These are phyloP conservation scores for Enteromius thamalakanensis DNA, from an alignment of 2,797 vertebrate species.

Conservation along the genomic window DNA sequence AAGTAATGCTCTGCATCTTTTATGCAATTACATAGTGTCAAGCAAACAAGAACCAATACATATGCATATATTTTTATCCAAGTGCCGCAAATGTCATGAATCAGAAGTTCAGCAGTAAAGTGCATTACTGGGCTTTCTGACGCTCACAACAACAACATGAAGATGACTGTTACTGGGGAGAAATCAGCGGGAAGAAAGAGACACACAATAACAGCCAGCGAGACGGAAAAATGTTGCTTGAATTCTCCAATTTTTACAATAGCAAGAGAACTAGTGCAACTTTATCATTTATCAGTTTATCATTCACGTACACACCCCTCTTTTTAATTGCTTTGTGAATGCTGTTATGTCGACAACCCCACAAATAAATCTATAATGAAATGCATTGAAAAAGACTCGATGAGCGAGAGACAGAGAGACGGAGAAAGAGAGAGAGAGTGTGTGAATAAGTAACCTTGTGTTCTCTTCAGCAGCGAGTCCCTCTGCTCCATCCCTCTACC, in stretches of 20 bases:
- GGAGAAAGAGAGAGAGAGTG: conserved; percentile 50
- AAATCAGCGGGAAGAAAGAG: neutral
- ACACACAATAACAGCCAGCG: neutral
- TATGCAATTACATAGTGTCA: neutral
- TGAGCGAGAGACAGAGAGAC: conserved; percentile 33
- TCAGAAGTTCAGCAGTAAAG: neutral
- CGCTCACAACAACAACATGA: neutral
- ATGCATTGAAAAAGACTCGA: conserved; percentile 51
- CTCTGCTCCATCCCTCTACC: conserved; percentile 70
- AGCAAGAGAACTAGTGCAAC: conserved; percentile 18
- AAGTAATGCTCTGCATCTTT: neutral
- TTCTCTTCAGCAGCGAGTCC: conserved; percentile 72
- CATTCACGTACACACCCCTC: conserved; percentile 32
- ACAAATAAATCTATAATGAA: conserved; percentile 57
- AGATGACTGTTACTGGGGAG: neutral
- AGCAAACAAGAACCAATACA: conserved; percentile 7
- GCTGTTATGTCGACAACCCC: conserved; percentile 38
- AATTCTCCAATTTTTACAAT: conserved; percentile 17
- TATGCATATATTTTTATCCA: neutral
- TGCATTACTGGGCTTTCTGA: neutral
- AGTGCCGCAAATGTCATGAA: neutral
- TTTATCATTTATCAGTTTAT: conserved; percentile 14
- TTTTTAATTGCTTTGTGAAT: conserved; percentile 46
- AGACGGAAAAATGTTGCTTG: neutral
- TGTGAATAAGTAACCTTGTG: conserved; percentile 74